These are phyloP conservation scores for Epinephelus cyanopodus DNA, from an alignment of 2,113 vertebrate genomes.

Conservation along the genomic window DNA sequence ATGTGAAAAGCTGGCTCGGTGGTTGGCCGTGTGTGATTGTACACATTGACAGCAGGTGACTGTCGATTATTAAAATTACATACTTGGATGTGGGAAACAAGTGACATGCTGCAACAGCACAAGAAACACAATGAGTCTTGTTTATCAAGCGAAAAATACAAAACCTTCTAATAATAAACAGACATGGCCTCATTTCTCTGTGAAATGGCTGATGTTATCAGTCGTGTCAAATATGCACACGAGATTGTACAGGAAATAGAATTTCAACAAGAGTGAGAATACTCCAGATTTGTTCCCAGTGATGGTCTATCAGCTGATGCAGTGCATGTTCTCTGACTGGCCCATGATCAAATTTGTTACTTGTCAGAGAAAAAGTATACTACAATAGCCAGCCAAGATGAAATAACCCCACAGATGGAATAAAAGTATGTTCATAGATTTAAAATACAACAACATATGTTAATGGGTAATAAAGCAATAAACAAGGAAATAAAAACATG, in stretches of 20 bases:
- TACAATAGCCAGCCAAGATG: constrained; percentile 39
- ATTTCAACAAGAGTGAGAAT: constrained; percentile 62
- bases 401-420: constrained; percentile 41
- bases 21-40: constrained; percentile 52
- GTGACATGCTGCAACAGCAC: constrained; percentile 35
- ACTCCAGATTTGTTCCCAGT: constrained; percentile 21
- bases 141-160: constrained; percentile 58
- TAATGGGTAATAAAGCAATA: too few relatives aligned
- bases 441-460: background rate
- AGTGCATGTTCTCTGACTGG: constrained; percentile 14
- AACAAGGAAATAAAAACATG: background rate
- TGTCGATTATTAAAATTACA: constrained; percentile 73
- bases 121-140: constrained; percentile 45
- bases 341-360: constrained; percentile 30
- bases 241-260: constrained; percentile 62
- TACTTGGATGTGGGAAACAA: constrained; percentile 54
- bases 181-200: constrained; percentile 48
- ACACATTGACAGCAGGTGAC: constrained; percentile 71
- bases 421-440: constrained; percentile 34
- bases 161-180: constrained; percentile 64
- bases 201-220: constrained; percentile 75
- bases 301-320: constrained; percentile 22
- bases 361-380: background rate
- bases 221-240: constrained; percentile 64
- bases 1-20: constrained; percentile 46